These are phyloP conservation scores for Busseola fusca DNA, from an alignment of 2,888 invertebrate genomes.

Conservation along the genomic window DNA sequence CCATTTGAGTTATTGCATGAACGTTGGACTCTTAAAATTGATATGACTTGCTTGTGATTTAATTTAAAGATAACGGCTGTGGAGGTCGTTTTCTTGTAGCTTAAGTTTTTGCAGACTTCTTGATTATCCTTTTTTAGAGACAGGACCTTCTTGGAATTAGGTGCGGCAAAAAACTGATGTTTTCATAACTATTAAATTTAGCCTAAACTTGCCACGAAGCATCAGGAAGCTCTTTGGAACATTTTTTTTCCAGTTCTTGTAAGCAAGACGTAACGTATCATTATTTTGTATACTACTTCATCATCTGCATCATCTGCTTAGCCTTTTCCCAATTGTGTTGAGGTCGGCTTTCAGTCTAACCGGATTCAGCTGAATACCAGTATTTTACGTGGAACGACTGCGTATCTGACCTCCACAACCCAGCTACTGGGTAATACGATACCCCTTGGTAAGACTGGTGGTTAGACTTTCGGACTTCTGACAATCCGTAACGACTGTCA, in stretches of 20 bases:
- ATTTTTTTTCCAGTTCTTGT: not conserved
- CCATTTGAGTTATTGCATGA: constrained; percentile 67
- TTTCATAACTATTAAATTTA: not conserved
- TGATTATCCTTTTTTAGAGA: constrained; percentile 33
- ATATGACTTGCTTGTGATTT: constrained; percentile 59
- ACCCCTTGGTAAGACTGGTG: too few species aligned
- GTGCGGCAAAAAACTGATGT: constrained; percentile 11
- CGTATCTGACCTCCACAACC: too few species aligned
- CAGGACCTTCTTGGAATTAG: constrained; percentile 24
- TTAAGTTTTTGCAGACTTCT: constrained; percentile 30
- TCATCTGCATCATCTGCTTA: too few species aligned
- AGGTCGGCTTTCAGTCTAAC: too few species aligned
- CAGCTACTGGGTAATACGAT: too few species aligned
- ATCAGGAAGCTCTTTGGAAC: not conserved
- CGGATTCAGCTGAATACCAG: too few species aligned
- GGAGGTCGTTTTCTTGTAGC: constrained; percentile 19
- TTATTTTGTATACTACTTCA: not conserved
- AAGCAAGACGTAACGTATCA: not conserved
- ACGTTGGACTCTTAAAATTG: constrained; percentile 68
- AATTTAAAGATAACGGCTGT: constrained; percentile 47
- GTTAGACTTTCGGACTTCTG: too few species aligned
- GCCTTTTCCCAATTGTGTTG: too few species aligned
- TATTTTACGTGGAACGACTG: too few species aligned
- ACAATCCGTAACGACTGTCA: too few species aligned
- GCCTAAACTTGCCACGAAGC: not conserved